Evolutionary conservation across 2,888 invertebrate genomes (phyloP).

Genomic region (Atherix ibis): DNA sequence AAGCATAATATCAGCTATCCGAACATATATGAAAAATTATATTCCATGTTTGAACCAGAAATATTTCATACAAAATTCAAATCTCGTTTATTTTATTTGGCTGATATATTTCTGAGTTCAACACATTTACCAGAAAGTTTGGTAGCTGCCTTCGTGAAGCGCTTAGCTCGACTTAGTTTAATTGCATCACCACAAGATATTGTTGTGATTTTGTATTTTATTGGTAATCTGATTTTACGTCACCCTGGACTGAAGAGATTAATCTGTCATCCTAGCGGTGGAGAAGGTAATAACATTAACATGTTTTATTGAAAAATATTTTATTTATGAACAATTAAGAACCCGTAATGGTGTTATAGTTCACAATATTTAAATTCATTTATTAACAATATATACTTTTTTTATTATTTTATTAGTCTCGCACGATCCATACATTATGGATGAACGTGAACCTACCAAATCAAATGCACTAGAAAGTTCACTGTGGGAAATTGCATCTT

Average conservation of each 20-base stretch:
- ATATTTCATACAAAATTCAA: conserved; percentile 85
- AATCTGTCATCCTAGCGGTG: conserved; percentile 37
- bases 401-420: conserved; percentile 14
- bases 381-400: too few species aligned
- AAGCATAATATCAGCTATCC: conserved; percentile 91
- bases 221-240: conserved; percentile 69
- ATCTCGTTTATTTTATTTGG: conserved; percentile 70
- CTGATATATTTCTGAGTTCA: conserved; percentile 83
- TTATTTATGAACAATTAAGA: not conserved
- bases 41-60: conserved; percentile 81
- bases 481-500: conserved; percentile 78
- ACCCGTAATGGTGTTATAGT: too few species aligned
- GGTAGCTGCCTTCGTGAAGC: conserved; percentile 87
- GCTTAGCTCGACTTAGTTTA: conserved; percentile 66
- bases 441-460: conserved; percentile 61
- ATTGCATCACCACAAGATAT: conserved; percentile 70
- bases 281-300: conserved; percentile 21
- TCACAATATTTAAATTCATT: too few species aligned
- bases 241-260: conserved; percentile 68
- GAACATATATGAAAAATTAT: conserved; percentile 86
- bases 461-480: conserved; percentile 76
- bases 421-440: conserved; percentile 70
- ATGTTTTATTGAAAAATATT: not conserved
- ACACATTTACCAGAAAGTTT: conserved; percentile 82
- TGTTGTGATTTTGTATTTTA: conserved; percentile 58